Evolutionary conservation across 1,140 invertebrate genomes (phyloP), one percentile per base, ranked within the genome.

Genomic region (Heliconius melpomene): DNA sequence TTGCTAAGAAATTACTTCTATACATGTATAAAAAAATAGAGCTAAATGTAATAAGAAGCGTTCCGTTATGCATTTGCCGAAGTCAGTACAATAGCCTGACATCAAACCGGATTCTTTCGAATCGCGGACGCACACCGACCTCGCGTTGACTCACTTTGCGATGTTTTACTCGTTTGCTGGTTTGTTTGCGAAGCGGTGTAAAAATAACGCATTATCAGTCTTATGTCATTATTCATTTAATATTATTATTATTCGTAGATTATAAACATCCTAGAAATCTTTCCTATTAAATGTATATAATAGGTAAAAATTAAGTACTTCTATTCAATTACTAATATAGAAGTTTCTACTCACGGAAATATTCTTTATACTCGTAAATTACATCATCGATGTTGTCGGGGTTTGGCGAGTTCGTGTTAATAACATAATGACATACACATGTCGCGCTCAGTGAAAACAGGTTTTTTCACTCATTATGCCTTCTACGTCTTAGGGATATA

Each of bases 21-120:
- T 46, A 46, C 40, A 46, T 46, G 40, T 46, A 46, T 72, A 0
- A 72, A 72, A 36, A 72, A 72, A 20, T 72, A 74, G 57, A 77
- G 75, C 74, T n/a, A 46, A 81, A 79, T 81, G 9, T 74, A 75
- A 79, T n/a, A 72, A 72, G 20, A 20, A 50, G 2, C 2, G n/a
- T 72, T 77, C 82, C 82, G 79, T 83, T 83, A 81, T 75, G 79
- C 80, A 84, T 83, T 85, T 83, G 81, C 54, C 82, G 79, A 83
- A 77, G 70, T 74, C 84, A 80, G 79, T 84, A 85, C 80, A 87
- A 88, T 85, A 73, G 84, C 84, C 74, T 83, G 85, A 74, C 60
- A 66, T 83, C 40, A 83, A 91, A 91, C 89, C 88, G 88, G 89
- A 89, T 91, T 90, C 84, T 83, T 86, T 83, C 86, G 85, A 86